A percentile compares a stretch with the other conserved stretches of the same genome.
These are phyloP conservation scores for Platichthys stellatus DNA, from an alignment of 2,113 vertebrate species.

Conservation along the genomic window DNA sequence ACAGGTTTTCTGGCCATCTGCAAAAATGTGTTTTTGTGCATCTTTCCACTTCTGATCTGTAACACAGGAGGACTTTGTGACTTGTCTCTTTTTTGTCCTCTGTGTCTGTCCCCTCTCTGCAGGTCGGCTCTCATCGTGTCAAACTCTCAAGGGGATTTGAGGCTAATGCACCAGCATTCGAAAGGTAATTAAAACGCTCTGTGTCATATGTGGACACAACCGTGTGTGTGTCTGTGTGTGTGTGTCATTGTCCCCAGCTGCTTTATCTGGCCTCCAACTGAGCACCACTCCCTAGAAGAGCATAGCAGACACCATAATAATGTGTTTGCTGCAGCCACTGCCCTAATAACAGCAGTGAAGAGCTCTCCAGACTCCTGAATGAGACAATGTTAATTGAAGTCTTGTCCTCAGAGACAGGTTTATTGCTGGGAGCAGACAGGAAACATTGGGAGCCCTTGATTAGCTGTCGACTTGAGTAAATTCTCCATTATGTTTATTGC, in stretches of 20 bases:
- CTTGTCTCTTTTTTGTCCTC: constrained; percentile 41
- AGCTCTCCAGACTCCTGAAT: constrained; percentile 5
- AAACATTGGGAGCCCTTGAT: constrained; percentile 9
- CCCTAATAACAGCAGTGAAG: background rate
- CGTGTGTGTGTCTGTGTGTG: no score
- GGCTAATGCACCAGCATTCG: constrained; percentile 97
- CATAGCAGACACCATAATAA: constrained; percentile 7
- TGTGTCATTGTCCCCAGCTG: constrained; percentile 13
- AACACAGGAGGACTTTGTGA: constrained; percentile 20
- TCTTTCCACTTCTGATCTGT: background rate
- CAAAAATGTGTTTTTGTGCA: background rate
- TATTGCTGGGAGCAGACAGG: constrained; percentile 8
- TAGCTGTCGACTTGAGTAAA: background rate
- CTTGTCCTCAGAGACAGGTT: constrained; percentile 7
- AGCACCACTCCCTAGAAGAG: constrained; percentile 15
- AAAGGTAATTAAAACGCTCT: constrained; percentile 86
- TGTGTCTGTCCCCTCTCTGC: constrained; percentile 34
- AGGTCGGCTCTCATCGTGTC: constrained; percentile 99
- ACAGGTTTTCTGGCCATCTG: constrained; percentile 47
- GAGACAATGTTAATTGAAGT: constrained; percentile 33
- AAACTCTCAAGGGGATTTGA: constrained; percentile 98
- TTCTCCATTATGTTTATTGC: constrained; percentile 13
- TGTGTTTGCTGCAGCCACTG: constrained; percentile 8
- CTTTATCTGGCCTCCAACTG: constrained; percentile 29
- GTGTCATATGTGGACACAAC: background rate